Base-by-base conservation (phyloP, 2,113 vertebrate species). In the Catharus minimus region DNA sequence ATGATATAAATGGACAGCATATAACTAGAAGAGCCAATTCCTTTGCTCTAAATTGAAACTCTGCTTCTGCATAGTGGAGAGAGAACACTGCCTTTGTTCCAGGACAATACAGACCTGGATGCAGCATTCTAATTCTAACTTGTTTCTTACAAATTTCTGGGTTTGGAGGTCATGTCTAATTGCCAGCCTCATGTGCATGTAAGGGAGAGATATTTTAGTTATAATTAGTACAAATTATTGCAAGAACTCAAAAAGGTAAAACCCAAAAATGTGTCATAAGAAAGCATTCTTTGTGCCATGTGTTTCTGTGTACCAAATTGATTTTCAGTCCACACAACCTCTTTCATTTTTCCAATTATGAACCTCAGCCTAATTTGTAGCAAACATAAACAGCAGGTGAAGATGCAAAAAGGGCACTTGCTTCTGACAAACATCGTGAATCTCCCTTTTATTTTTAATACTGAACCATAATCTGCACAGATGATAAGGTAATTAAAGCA, bases 401-500 rank as follows among this genome's bases (percentile, higher is more conserved):
- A 87, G 39, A 64, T 39, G 11, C 17, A 0, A 81, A 92, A 94
- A 90, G 62, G 43, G 55, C 43, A 78, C 24, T 68, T 78, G 32
- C 14, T 79, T 86, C 58, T 82, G n/a, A 92, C 49, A 92, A 74
- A 68, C 17, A 38, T 13, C 80, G 58, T 86, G 61, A 86, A 83
- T 88, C 30, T 77, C 46, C 16, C 7, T 17, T 65, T 74, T 74
- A 41, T 52, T 44, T 79, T 69, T 38, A 49, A 83, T 55, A 66
- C 47, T 39, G 16, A 93, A 58, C 58, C 27, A 57, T 90, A 90
- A 86, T 88, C 62, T 91, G 76, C 90, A 90, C 86, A 94, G 82
- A 89, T 88, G 74, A 93, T 78, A 38, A 57, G 77, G 52, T 64
- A 95, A 93, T 91, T 93, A 84, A 92, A 92, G 36, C 43, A 78